A percentile compares a stretch with the other conserved stretches of the same genome.
Conservation (phyloP, 1,140 invertebrate genomes). For the Drosophila suzukii region DNA sequence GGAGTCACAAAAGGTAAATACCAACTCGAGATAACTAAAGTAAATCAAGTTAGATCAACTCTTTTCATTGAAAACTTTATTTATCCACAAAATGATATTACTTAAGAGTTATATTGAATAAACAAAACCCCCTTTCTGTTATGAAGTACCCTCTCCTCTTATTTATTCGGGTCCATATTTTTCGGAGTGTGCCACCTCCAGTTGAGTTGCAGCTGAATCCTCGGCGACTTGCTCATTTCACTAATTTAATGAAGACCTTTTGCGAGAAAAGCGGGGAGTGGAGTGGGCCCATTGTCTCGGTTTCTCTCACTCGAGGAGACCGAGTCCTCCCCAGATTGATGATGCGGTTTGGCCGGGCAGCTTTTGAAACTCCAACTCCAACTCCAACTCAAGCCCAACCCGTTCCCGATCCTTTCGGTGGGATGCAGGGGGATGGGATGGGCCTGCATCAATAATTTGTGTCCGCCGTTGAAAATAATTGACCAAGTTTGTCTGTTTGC, state of each 20-base stretch:
- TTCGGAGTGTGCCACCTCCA: constrained; percentile 16
- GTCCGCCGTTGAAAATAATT: constrained; percentile 82
- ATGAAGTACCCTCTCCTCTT: background rate
- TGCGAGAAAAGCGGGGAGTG: constrained; percentile 53
- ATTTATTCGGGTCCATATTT: constrained; percentile 1
- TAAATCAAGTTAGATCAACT: no score
- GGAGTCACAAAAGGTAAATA: no score
- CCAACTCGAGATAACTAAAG: no score
- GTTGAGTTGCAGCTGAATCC: constrained; percentile 41
- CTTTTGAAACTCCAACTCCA: constrained; percentile 20
- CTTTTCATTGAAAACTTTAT: no score
- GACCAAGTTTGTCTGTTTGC: constrained; percentile 83
- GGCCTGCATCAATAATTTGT: constrained; percentile 80
- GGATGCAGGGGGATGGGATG: background rate
- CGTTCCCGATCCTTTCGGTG: constrained; percentile 2
- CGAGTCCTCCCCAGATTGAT: constrained; percentile 66
- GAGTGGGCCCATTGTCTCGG: constrained; percentile 58
- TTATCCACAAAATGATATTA: no score
- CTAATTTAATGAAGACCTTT: constrained; percentile 82
- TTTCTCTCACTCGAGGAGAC: constrained; percentile 29
- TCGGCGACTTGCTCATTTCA: constrained; percentile 71
- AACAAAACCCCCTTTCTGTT: background rate
- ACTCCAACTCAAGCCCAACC: background rate
- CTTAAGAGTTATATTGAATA: background rate
- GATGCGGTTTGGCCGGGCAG: constrained; percentile 48